Evolutionary conservation across 1,140 invertebrate species (phyloP).

Genomic region (Apocrypta bakeri): DNA sequence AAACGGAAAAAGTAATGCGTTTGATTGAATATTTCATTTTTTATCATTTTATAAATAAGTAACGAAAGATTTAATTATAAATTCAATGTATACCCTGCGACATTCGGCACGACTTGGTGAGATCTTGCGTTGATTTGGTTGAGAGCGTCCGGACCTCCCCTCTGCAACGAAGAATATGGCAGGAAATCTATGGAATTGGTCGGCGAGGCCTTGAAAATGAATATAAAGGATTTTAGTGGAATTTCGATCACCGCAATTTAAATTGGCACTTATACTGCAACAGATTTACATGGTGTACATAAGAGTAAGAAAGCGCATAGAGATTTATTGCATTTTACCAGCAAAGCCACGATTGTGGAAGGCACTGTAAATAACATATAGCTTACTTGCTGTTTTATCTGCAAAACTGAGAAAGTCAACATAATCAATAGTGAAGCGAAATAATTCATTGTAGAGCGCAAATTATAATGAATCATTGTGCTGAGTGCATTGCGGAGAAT

Average conservation of each 20-base stretch:
- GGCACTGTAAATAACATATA: slow-evolving; percentile 29
- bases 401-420: slow-evolving; percentile 34
- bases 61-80: background rate
- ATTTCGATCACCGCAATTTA: background rate
- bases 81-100: slow-evolving; percentile 69
- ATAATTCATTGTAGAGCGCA: background rate
- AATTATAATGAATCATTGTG: background rate
- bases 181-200: slow-evolving; percentile 77
- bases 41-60: background rate
- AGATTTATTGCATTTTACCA: slow-evolving; percentile 43
- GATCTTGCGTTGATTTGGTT: slow-evolving; percentile 74
- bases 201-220: slow-evolving; percentile 74
- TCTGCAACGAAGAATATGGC: slow-evolving; percentile 79
- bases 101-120: slow-evolving; percentile 73
- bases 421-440: slow-evolving; percentile 27
- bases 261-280: slow-evolving; percentile 7
- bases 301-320: background rate
- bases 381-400: slow-evolving; percentile 7
- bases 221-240: slow-evolving; percentile 19
- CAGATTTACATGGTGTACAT: background rate
- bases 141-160: slow-evolving; percentile 62
- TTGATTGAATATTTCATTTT: no score
- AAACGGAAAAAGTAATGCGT: no score
- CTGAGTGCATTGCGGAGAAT: background rate
- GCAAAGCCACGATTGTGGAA: slow-evolving; percentile 25